Conservation (phyloP, 2,113 vertebrate genomes). For the Rallus limicola region DNA sequence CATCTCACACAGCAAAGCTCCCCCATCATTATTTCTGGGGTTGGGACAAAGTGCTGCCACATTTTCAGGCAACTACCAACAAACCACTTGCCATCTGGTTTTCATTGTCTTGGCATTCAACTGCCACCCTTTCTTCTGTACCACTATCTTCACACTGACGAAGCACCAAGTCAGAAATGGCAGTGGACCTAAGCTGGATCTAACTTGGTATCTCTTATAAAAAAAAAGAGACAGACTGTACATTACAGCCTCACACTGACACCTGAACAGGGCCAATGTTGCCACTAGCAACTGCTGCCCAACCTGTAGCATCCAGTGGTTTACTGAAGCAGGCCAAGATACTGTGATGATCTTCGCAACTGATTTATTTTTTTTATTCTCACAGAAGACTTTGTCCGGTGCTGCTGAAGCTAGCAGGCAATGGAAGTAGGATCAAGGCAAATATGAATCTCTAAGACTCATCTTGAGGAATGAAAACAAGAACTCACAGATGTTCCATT, state of each 20-base stretch:
- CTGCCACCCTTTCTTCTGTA: background rate
- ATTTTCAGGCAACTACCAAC: background rate
- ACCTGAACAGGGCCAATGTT: rapidly evolving
- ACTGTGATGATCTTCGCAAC: background rate
- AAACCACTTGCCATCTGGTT: background rate
- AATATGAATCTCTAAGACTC: background rate
- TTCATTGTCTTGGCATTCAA: background rate
- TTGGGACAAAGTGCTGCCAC: background rate
- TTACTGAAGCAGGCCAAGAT: background rate
- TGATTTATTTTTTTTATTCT: background rate
- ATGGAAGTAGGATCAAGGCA: background rate
- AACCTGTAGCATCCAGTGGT: background rate
- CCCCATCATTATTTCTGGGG: background rate
- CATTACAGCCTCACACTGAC: background rate
- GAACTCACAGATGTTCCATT: conserved; percentile 48
- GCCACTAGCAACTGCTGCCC: background rate
- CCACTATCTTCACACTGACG: background rate
- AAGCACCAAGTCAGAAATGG: background rate
- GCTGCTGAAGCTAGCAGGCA: background rate
- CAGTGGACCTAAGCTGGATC: background rate
- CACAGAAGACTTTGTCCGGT: background rate
- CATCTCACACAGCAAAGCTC: background rate
- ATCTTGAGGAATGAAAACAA: background rate
- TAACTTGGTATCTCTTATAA: background rate
- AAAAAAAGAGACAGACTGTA: background rate